Base-by-base conservation (phyloP, 1,140 invertebrate species). In the Drosophila jambulina region DNA sequence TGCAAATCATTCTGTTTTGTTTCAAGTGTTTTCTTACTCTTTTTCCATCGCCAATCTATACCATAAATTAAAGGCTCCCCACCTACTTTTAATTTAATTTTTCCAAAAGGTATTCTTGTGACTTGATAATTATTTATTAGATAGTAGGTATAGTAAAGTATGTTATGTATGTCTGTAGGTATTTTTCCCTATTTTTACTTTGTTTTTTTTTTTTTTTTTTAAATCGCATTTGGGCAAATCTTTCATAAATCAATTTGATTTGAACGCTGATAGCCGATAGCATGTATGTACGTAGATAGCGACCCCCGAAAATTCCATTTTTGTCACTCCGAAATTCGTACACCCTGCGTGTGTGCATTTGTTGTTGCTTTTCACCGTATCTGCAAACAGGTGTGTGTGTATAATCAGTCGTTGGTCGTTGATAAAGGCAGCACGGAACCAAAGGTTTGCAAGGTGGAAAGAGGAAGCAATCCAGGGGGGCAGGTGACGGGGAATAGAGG, bases 191-290 rank as follows among this genome's bases (percentile, higher is more conserved):
- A 10, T 53, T 38, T 51, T 19, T 48, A 7, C 23, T 29, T 27
- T 34, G 13, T 32, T 32, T 32, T 51, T 36, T 36, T 36, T 4
- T 29, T 3, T 29, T 15, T 21, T 54, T 68, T 32, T 70, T 21
- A 75, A 77, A 77, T 59, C 42, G 62, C 59, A 64, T 82, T 90
- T 79, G 67, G 70, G 77, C 80, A 90, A 90, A 90, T 90, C 85
- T 82, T 79, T 82, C 70, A 91, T 90, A 90, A 90, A 90, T 90
- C 85, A 90, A 90, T 90, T 90, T 79, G 85, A 88, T 88, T 85
- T 79, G 38, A 42, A 43, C 49, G 38, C 38, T 59, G 84, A 90
- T 88, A 86, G 48, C 23, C 53, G 49, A 51, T 51, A 51, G 49
- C 49, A 27, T 36, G 32, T 21, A 15, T 54, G 51, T 36, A 54